phyloP scores from a whole-genome alignment of 1,140 invertebrate genomes.

The Atopsyche davidsoni region DNA sequence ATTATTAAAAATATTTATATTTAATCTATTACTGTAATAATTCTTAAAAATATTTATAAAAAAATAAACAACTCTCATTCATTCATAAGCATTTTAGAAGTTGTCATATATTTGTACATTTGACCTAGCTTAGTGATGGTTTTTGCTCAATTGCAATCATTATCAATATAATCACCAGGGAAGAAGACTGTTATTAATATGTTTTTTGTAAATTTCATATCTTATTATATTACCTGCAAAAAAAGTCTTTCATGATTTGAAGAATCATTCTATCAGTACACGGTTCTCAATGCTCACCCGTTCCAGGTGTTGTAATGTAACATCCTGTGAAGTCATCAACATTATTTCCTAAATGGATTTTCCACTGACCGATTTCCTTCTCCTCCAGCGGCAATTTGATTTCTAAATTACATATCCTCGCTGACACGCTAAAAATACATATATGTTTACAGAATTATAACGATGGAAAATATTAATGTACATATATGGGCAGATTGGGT shows the following conservation, averaged over 20 bases:
- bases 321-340: constrained; percentile 25
- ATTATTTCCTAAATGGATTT: constrained; percentile 17
- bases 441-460: background rate
- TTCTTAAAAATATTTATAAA: background rate
- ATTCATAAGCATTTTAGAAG: background rate
- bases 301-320: constrained; percentile 13
- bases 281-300: too few relatives aligned
- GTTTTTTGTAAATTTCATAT: background rate
- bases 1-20: constrained; percentile 1
- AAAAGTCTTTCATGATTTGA: background rate
- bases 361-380: constrained; percentile 19
- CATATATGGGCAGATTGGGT: background rate
- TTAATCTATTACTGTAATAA: background rate
- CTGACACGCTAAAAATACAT: constrained; percentile 7
- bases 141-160: background rate
- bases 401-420: constrained; percentile 18
- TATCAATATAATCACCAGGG: background rate
- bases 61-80: constrained; percentile 2
- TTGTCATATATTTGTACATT: background rate
- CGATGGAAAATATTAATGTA: background rate
- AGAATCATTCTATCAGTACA: too few relatives aligned
- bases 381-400: constrained; percentile 19
- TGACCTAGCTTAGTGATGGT: background rate
- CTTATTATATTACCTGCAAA: background rate
- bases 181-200: background rate